A percentile compares a stretch with the other conserved stretches of the same genome.
These are phyloP conservation scores for Amia ocellicauda DNA, from an alignment of 2,113 vertebrate species.

Conservation along the genomic window DNA sequence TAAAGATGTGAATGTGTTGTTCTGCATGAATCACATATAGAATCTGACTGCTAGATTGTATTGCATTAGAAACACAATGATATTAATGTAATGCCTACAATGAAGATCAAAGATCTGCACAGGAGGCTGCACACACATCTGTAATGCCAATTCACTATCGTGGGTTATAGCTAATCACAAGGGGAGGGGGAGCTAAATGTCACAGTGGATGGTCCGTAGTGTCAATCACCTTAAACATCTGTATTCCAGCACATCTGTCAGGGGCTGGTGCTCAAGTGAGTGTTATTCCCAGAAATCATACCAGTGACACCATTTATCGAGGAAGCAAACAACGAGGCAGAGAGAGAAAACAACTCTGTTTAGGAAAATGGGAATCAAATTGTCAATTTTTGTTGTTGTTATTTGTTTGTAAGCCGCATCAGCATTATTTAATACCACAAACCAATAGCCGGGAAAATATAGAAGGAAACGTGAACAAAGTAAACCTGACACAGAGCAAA, in stretches of 20 bases:
- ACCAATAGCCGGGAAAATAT: not conserved
- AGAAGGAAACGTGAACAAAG: too few species aligned
- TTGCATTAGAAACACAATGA: too few species aligned
- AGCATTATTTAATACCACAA: not conserved
- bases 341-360: not conserved
- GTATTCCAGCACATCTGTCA: not conserved
- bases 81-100: too few species aligned
- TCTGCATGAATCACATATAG: too few species aligned
- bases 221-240: constrained; percentile 4
- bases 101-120: not conserved
- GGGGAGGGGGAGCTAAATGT: not conserved
- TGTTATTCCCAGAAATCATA: not conserved
- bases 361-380: not conserved
- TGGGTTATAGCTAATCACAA: not conserved
- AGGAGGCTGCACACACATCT: too few species aligned
- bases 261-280: not conserved
- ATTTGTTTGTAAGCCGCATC: not conserved
- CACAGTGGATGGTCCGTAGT: not conserved
- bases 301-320: not conserved
- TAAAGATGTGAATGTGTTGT: too few species aligned
- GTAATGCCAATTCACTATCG: not conserved
- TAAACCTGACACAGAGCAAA: too few species aligned
- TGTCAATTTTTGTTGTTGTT: too few species aligned
- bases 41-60: too few species aligned
- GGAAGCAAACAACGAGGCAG: not conserved